phyloP scores from a whole-genome alignment of 2,797 vertebrate genomes.

The Chaunax sp. region DNA sequence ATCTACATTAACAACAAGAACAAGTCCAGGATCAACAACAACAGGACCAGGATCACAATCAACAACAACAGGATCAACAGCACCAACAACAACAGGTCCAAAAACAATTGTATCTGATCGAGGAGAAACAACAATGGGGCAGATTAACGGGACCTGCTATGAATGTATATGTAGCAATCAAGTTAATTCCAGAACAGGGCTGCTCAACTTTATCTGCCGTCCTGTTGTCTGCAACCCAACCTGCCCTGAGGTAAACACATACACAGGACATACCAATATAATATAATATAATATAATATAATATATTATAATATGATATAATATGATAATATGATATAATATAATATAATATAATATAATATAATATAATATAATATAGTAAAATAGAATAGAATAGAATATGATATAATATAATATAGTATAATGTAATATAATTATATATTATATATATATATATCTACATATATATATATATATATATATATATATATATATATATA shows the following conservation, averaged over 20 bases:
- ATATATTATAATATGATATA: no score
- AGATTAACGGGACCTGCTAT: constrained; percentile 70
- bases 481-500: no score
- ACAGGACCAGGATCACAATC: neutral
- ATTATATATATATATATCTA: no score
- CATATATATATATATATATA: no score
- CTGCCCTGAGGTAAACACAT: constrained; percentile 83
- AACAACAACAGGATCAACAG: neutral
- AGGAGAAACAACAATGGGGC: neutral
- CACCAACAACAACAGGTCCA: neutral
- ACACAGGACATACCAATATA: neutral
- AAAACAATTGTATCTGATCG: neutral
- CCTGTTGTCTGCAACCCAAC: constrained; percentile 73
- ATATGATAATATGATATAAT: no score
- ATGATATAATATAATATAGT: no score
- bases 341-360: no score
- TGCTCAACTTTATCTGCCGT: constrained; percentile 81
- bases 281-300: no score
- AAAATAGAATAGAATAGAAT: no score
- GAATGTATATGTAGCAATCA: constrained; percentile 81
- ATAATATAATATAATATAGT: no score
- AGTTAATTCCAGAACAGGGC: constrained; percentile 67
- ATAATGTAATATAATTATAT: no score
- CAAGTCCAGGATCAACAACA: neutral
- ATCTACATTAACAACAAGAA: neutral